Evolutionary conservation across 2,888 invertebrate species (phyloP), one percentile per base, ranked within the genome.

Genomic region (Polylopha cassiicola): DNA sequence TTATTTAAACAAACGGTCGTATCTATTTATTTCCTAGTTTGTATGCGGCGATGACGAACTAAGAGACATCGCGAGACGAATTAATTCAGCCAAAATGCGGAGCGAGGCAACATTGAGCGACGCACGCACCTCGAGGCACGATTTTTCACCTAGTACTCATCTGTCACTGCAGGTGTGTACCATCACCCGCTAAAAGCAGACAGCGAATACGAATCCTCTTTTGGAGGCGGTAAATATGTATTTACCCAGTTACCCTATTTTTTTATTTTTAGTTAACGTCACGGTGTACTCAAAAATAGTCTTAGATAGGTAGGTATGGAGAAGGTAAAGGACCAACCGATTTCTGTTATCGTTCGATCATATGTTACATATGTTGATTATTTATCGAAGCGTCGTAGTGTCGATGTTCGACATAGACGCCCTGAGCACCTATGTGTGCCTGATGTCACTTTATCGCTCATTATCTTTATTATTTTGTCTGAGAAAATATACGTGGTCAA

Each of bases 41-140:
- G 2, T 15, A 9, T 37, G 43, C 37, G 32, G 55, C 59, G 59
- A 65, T 73, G 78, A 74, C 70, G 69, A 70, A 69, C 57, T 70
- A 70, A 73, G 74, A 79, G 84, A 82, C 79, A 77, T 67, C 78
- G 69, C 66, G 75, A 77, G 76, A 82, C 77, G 80, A 81, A 85
- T 84, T 85, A 85, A 84, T 85, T 80, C 74, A 71, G 73, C 69
- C 71, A 62, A 72, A n/a, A 70, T 55, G 67, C 68, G 70, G 68
- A 54, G 66, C 61, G 58, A 27, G 27, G 36, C 17, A n/a, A n/a
- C n/a, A 23, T 16, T 8, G 29, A 11, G 17, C 13, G 39, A 23
- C 27, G 22, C 27, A 21, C 33, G 18, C 29, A n/a, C n/a, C n/a
- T 18, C 54, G 65, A 58, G 61, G 50, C 61, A 67, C 78, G 79